Conservation (phyloP, 2,888 invertebrate genomes). For the Agonopterix alstromeriana region DNA sequence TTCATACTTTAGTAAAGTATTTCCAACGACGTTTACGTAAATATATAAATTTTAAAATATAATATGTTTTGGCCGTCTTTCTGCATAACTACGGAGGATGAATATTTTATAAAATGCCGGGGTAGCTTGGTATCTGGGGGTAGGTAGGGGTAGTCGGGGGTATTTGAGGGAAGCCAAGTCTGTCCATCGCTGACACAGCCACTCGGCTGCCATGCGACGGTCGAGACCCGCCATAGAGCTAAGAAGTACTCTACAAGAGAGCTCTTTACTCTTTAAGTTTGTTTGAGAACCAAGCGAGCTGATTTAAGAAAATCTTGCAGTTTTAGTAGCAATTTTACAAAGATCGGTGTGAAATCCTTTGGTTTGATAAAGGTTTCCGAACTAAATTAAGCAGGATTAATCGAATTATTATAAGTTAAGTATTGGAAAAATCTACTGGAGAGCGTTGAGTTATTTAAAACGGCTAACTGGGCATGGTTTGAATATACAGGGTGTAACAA, state of each 20-base stretch:
- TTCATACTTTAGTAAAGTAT: constrained; percentile 9
- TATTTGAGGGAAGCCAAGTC: constrained; percentile 35
- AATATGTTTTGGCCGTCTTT: constrained; percentile 48
- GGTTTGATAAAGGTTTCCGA: no score
- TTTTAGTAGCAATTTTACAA: no score
- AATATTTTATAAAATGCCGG: constrained; percentile 50
- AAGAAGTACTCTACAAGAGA: background rate
- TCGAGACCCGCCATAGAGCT: constrained; percentile 6
- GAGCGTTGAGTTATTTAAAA: no score
- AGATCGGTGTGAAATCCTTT: no score
- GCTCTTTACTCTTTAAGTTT: no score
- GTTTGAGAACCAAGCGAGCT: no score
- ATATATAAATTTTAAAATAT: constrained; percentile 44
- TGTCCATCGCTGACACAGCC: constrained; percentile 52
- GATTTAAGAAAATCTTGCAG: no score
- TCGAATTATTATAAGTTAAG: no score
- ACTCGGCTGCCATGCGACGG: constrained; percentile 36
- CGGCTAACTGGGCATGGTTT: no score
- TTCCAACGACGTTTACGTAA: constrained; percentile 27
- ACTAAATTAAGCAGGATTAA: no score
- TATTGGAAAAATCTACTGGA: no score
- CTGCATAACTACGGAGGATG: constrained; percentile 21
- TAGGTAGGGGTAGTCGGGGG: background rate
- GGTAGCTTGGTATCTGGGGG: constrained; percentile 13
- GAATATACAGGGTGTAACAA: no score